Percentiles rank a stretch among this genome's conserved stretches.
Conservation (phyloP, 64 coral and sea anemone species). For the Stichodactyla helianthus region DNA sequence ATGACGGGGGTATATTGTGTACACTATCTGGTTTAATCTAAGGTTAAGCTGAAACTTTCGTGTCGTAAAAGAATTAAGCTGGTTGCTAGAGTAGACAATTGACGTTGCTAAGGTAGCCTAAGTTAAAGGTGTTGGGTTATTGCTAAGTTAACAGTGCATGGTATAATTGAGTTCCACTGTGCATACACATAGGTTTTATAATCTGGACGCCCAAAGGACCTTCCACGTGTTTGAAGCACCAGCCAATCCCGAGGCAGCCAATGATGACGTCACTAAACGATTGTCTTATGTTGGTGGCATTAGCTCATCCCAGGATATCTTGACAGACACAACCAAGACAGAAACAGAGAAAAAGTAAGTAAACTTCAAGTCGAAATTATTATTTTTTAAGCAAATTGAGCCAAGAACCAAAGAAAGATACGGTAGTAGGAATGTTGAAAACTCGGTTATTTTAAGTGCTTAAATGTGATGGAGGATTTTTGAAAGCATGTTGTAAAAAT, state of each 20-base stretch:
- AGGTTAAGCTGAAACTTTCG: too few relatives aligned
- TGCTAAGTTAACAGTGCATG: neutral
- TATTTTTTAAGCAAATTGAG: neutral
- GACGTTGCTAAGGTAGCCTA: neutral
- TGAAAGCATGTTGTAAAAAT: too few relatives aligned
- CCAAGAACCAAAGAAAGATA: neutral
- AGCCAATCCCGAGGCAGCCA: neutral
- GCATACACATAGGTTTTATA: constrained; percentile 17
- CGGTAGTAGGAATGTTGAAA: neutral
- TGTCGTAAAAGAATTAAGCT: neutral
- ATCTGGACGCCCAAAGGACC: constrained; percentile 45
- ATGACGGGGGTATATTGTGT: too few relatives aligned
- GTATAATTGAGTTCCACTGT: constrained; percentile 7
- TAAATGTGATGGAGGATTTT: too few relatives aligned
- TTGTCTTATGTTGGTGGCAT: constrained; percentile 17
- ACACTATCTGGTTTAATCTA: too few relatives aligned
- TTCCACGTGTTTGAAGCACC: constrained; percentile 44
- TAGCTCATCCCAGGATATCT: constrained; percentile 14
- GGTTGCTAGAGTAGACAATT: neutral
- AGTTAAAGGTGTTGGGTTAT: neutral
- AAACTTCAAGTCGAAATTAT: neutral
- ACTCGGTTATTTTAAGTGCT: too few relatives aligned
- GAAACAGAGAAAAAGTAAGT: constrained; percentile 18
- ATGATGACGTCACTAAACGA: constrained; percentile 21
- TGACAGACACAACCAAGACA: constrained; percentile 1